Conservation (phyloP, 1,140 invertebrate genomes). For the Hydropsyche tenuis region DNA sequence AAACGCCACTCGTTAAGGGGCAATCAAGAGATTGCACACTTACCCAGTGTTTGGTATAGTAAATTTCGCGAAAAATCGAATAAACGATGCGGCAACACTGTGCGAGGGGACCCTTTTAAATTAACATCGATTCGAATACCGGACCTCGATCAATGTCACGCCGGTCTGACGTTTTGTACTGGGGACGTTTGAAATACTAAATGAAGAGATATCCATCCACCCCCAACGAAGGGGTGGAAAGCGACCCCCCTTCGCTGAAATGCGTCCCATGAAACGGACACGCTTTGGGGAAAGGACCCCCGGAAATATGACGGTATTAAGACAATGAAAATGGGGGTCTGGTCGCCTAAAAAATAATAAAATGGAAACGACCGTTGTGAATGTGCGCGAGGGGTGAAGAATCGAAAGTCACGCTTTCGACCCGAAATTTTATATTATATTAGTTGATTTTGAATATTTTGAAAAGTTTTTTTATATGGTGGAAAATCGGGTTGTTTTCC, state of each 20-base stretch:
- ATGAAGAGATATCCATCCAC: constrained; percentile 17
- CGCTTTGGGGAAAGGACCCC: not conserved
- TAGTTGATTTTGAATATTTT: no score
- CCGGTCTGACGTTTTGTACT: constrained; percentile 24
- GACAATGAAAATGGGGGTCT: no score
- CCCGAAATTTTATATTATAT: no score
- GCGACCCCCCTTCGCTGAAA: not conserved
- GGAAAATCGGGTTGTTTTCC: no score
- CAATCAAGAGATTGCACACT: constrained; percentile 27
- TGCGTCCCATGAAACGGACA: no score
- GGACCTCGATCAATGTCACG: constrained; percentile 39
- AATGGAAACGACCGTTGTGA: constrained; percentile 7
- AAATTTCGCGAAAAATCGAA: constrained; percentile 34
- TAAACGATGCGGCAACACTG: not conserved
- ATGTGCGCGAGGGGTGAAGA: no score
- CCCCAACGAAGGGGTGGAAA: not conserved
- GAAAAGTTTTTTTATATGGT: no score
- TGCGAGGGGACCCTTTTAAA: constrained; percentile 26
- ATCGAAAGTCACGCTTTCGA: no score
- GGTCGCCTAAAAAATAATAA: constrained; percentile 21
- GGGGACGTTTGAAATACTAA: constrained; percentile 25
- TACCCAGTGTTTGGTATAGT: not conserved
- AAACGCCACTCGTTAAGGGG: constrained; percentile 3
- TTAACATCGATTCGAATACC: constrained; percentile 40
- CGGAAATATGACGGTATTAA: constrained; percentile 23